phyloP scores from a whole-genome alignment of 1,140 invertebrate genomes.

The Drosophila rufa region DNA sequence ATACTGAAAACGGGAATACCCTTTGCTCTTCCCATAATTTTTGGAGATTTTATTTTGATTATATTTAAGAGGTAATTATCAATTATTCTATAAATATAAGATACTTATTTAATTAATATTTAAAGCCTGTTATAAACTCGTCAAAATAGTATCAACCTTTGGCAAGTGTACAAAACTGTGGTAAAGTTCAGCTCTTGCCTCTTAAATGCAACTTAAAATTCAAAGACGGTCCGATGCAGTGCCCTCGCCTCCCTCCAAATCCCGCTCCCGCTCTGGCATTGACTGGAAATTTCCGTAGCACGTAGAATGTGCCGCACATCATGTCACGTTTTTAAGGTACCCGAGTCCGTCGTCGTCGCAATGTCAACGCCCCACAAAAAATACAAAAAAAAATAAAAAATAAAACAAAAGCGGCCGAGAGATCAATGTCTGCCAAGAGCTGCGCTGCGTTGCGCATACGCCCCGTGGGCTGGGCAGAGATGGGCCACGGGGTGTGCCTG shows the following conservation, averaged over 20 bases:
- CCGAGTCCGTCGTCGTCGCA: slow-evolving; percentile 39
- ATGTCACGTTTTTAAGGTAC: slow-evolving; percentile 57
- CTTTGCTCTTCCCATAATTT: no score
- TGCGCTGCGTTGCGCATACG: slow-evolving; percentile 56
- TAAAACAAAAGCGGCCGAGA: slow-evolving; percentile 29
- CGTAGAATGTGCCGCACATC: slow-evolving; percentile 64
- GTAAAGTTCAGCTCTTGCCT: slow-evolving; percentile 29
- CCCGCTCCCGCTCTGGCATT: slow-evolving; percentile 9
- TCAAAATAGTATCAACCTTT: background rate
- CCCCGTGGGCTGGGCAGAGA: slow-evolving; percentile 27
- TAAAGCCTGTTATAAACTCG: no score
- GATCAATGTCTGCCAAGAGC: slow-evolving; percentile 61
- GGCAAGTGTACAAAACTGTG: slow-evolving; percentile 11
- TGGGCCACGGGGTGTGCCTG: slow-evolving; percentile 24
- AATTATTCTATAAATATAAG: no score
- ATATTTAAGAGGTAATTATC: no score
- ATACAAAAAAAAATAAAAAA: background rate
- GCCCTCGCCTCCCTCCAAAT: background rate
- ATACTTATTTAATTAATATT: background rate
- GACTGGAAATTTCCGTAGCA: slow-evolving; percentile 53
- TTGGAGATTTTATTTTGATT: no score
- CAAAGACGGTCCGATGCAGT: slow-evolving; percentile 44
- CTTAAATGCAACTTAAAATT: slow-evolving; percentile 54
- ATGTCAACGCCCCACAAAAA: slow-evolving; percentile 62
- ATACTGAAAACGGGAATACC: background rate